Evolutionary conservation across 2,113 vertebrate genomes (phyloP).

Genomic region (Macheiramphus alcinus): DNA sequence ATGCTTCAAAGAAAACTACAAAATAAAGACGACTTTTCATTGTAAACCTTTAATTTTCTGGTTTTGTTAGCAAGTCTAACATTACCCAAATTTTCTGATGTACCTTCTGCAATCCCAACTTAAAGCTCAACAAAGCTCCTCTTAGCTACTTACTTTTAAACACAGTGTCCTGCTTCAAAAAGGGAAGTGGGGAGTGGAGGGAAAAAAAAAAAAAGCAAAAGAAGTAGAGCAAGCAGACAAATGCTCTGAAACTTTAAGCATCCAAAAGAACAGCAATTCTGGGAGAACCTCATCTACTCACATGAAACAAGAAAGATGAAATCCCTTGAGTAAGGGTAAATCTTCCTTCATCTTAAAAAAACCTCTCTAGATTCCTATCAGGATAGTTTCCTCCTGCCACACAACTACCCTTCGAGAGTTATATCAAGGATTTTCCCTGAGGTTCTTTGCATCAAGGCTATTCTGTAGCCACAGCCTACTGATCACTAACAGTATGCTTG

Average conservation of each 20-base stretch:
- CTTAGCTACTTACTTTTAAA: background rate
- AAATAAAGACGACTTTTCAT: background rate
- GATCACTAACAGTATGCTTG: background rate
- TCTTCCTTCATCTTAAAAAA: background rate
- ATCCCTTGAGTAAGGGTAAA: background rate
- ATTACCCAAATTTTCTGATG: background rate
- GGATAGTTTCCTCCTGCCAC: background rate
- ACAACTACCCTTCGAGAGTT: background rate
- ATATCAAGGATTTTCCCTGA: background rate
- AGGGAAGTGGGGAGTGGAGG: background rate
- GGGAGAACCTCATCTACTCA: background rate
- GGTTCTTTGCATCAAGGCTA: background rate
- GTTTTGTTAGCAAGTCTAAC: background rate
- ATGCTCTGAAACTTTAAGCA: background rate
- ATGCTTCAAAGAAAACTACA: background rate
- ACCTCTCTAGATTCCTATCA: background rate
- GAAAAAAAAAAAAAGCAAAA: background rate
- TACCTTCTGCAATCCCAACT: background rate
- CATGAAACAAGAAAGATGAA: background rate
- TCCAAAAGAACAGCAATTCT: background rate
- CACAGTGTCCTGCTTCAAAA: background rate
- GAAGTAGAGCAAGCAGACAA: background rate
- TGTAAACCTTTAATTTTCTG: background rate
- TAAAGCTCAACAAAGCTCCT: background rate
- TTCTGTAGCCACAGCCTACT: background rate